Evolutionary conservation across 2,113 vertebrate genomes (phyloP), one percentile per base, ranked within the genome.

Genomic region (Oenanthe oenanthe): DNA sequence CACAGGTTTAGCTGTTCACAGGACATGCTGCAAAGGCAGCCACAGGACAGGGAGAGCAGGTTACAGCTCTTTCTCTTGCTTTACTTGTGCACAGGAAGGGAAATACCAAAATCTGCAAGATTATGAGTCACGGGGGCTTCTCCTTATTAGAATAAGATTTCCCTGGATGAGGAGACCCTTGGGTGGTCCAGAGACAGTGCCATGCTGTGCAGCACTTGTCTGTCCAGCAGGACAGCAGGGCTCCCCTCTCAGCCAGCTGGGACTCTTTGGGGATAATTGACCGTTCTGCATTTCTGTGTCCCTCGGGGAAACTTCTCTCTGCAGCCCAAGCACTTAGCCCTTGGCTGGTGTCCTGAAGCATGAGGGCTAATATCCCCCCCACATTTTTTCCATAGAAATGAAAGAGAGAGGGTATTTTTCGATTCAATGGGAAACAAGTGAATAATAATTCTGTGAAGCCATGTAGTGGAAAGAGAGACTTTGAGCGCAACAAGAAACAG

Each of bases 391-490:
- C 45, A 63, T 0, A 61, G 92, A 96, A 96, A 96, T 95, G 95
- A 81, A 63, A 94, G 90, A 93, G 93, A 94, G 89, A 95, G 96
- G 92, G 93, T 97, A 94, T 96, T 98, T 97, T 97, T 97, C 0
- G 81, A 98, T 97, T 97, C 97, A 97, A 96, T 94, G 72, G 95
- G 94, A 98, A 97, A 97, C 97, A 97, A 98, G 97, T 97, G 97
- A 98, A 97, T 97, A 98, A 98, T 98, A 97, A 97, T 98, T 98
- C 97, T 94, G 87, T 45, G 93, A 95, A 96, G 94, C 95, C 90
- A 34, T 97, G 96, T 97, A 96, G 97, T 96, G 91, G 96, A 97
- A 96, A 97, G 97, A 97, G 96, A 97, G 97, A 91, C 96, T 97
- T 96, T 97, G 95, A 97, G 96, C 9, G 81, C 96, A 97, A 97